A percentile compares a stretch with the other conserved stretches of the same genome.
phyloP scores from a whole-genome alignment of 2,797 vertebrate genomes.

The Pampus argenteus region DNA sequence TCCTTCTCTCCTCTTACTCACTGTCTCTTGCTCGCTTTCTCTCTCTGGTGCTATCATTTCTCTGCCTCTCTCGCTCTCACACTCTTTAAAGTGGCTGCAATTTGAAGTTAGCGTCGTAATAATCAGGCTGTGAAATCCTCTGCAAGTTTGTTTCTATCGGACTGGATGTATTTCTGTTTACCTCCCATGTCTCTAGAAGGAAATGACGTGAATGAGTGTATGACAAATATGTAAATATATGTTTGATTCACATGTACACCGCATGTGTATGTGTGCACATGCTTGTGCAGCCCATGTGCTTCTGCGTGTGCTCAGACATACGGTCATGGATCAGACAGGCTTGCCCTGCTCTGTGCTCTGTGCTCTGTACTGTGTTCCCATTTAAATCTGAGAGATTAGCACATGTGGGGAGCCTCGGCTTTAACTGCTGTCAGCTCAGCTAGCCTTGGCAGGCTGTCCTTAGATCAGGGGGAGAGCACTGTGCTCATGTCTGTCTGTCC shows the following conservation, averaged over 20 bases:
- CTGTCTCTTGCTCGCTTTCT: conserved; percentile 20
- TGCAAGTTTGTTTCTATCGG: conserved; percentile 12
- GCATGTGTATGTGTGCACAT: conserved; percentile 9
- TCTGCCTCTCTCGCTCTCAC: conserved; percentile 18
- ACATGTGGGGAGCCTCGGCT: conserved; percentile 81
- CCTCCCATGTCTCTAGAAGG: not conserved
- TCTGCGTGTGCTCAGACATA: conserved; percentile 68
- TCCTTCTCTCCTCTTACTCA: conserved; percentile 31
- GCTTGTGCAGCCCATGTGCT: conserved; percentile 29
- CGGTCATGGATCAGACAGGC: conserved; percentile 79
- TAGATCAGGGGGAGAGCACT: conserved; percentile 69
- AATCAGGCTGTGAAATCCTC: conserved; percentile 28
- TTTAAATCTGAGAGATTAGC: conserved; percentile 84
- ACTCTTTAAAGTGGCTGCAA: conserved; percentile 45
- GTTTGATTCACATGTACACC: conserved; percentile 36
- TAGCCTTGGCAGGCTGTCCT: conserved; percentile 78
- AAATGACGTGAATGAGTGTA: conserved; percentile 13
- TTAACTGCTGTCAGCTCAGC: conserved; percentile 80
- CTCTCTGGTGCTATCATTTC: conserved; percentile 34
- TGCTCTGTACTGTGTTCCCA: conserved; percentile 75
- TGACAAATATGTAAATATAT: not conserved
- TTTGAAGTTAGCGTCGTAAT: conserved; percentile 49
- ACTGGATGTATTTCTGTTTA: conserved; percentile 15
- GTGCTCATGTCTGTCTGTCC: conserved; percentile 59
- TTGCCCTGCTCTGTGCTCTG: conserved; percentile 77